Conservation (phyloP, 2,797 vertebrate genomes). For the Rhincodon typus region DNA sequence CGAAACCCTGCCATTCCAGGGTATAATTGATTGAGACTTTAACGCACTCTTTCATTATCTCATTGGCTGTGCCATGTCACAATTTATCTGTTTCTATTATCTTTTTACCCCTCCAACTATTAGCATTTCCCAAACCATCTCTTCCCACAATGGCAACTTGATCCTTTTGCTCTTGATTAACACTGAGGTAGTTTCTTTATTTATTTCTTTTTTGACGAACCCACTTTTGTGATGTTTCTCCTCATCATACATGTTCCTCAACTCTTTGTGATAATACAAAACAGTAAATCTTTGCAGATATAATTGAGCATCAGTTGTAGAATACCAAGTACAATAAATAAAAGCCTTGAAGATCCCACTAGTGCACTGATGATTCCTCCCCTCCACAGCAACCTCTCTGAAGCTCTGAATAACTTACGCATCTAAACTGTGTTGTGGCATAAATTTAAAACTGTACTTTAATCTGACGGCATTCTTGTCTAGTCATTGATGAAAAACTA, state of each 20-base stretch:
- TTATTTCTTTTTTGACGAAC: background rate
- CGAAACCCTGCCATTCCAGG: too few species aligned
- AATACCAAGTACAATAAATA: background rate
- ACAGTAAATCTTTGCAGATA: background rate
- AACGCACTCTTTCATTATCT: background rate
- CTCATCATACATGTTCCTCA: too few species aligned
- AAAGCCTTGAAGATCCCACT: background rate
- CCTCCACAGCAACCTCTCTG: background rate
- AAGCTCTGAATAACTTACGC: background rate
- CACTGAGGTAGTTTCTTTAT: background rate
- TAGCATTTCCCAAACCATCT: background rate
- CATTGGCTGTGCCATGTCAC: background rate
- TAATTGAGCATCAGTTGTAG: background rate
- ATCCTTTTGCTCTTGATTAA: background rate
- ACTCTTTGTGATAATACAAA: background rate
- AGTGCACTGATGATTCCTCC: background rate
- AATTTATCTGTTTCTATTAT: background rate
- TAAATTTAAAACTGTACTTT: conserved; percentile 20
- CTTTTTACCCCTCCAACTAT: background rate
- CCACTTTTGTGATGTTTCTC: background rate
- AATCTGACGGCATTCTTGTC: background rate
- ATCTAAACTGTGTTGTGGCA: conserved; percentile 15
- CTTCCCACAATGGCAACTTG: background rate
- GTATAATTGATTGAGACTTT: too few species aligned
- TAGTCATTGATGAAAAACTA: conserved; percentile 6